Conservation (phyloP, 2,888 invertebrate species). For the Physocephala rufipes region DNA sequence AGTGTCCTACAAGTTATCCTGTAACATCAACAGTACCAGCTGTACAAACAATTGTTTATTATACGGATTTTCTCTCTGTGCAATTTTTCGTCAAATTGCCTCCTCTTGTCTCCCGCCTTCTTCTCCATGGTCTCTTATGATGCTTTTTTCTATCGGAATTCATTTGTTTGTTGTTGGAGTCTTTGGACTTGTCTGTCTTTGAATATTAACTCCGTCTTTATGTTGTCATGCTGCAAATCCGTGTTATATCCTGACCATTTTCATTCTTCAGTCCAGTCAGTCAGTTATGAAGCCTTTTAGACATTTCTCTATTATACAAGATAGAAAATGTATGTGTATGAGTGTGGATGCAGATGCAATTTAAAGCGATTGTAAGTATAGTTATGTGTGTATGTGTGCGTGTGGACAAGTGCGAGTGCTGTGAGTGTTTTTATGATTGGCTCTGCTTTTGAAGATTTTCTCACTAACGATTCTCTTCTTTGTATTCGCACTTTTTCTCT, state of each 20-base stretch:
- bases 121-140: background rate
- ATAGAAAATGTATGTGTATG: background rate
- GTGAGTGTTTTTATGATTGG: background rate
- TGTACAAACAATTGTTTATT: conserved; percentile 7
- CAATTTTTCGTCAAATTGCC: background rate
- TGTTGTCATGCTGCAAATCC: conserved; percentile 21
- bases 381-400: background rate
- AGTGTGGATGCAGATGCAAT: too few species aligned
- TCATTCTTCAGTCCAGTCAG: conserved; percentile 20
- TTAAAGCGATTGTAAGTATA: too few species aligned
- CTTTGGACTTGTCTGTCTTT: background rate
- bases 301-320: background rate
- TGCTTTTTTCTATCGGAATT: too few species aligned
- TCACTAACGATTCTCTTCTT: background rate
- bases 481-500: too few species aligned
- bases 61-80: conserved; percentile 11
- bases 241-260: conserved; percentile 16
- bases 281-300: conserved; percentile 12
- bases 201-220: background rate
- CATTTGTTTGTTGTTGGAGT: background rate
- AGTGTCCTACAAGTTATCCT: background rate
- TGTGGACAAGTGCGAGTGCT: too few species aligned
- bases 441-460: background rate
- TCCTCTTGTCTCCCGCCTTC: background rate
- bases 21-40: background rate